These are phyloP conservation scores for Odocoileus hemionus DNA, from an alignment of 2,113 vertebrate species.

Conservation along the genomic window DNA sequence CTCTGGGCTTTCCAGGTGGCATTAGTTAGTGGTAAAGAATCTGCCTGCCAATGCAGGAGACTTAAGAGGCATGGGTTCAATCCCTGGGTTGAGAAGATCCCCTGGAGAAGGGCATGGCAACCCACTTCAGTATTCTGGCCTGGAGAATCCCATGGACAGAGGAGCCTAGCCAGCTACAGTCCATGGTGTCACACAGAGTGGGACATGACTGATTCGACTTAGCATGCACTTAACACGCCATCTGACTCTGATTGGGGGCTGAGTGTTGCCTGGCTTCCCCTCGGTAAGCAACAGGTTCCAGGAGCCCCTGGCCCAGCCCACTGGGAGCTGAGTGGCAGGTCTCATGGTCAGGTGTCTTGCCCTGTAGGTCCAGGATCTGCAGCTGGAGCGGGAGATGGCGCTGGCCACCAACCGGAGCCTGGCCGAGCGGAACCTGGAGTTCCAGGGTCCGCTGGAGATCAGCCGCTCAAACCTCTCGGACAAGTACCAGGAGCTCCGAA, in stretches of 20 bases:
- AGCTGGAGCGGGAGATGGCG: constrained; percentile 95
- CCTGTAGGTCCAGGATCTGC: constrained; percentile 91
- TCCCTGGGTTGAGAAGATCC: background rate
- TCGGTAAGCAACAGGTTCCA: fast-evolving
- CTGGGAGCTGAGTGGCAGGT: fast-evolving
- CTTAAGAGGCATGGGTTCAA: background rate
- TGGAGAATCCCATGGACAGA: background rate
- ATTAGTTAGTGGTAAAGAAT: background rate
- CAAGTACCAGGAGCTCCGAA: constrained; percentile 88
- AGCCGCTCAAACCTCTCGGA: constrained; percentile 84
- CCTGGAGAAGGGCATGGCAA: background rate
- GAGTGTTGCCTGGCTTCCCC: background rate
- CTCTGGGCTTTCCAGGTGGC: background rate
- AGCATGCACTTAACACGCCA: background rate
- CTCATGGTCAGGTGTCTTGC: fast-evolving
- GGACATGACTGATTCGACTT: background rate
- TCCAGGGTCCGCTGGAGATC: constrained; percentile 86
- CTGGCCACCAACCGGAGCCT: constrained; percentile 94
- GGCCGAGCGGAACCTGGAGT: constrained; percentile 92
- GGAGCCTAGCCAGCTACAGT: background rate
- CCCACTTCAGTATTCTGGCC: background rate
- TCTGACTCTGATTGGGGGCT: background rate
- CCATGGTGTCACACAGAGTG: background rate
- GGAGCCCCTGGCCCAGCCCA: background rate
- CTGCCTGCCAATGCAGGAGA: background rate